Evolutionary conservation across 2,888 invertebrate genomes (phyloP), one percentile per base, ranked within the genome.

Genomic region (Corbicula japonica): DNA sequence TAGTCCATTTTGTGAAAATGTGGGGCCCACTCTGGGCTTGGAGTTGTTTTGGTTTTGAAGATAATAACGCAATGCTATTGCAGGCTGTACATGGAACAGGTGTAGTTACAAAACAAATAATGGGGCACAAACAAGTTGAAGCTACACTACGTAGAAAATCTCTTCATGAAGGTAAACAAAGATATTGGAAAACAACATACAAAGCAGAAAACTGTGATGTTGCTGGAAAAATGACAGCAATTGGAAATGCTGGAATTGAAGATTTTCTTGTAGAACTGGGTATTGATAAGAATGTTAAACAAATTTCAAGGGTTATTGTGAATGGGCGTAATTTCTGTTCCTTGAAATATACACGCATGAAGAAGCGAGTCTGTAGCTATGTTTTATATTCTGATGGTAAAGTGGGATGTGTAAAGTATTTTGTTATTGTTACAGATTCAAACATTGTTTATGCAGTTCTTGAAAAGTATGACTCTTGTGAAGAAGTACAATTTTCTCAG

Each of bases 51-150:
- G 28, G 56, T 2, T 77, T 77, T 68, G 72, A 72, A 52, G 66
- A 72, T 44, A 12, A 44, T 21, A 72, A 77, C 34, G 52, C 71
- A 30, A 41, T 32, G 38, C 41, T 77, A 15, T 28, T 72, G n/a
- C 56, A 65, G 41, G n/a, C 66, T 30, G 77, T 77, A 12, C 71
- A 80, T 76, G 76, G 80, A 66, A 76, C 80, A 23, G 75, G 79
- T 72, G 34, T 73, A 28, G 73, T 56, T 41, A 65, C 60, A 0
- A 66, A 74, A 56, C 68, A 75, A 61, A 60, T 75, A 48, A 74
- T 74, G 74, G 32, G 54, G 66, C 48, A 44, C 23, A 60, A 75
- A 75, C 66, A 75, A 58, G 54, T 75, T 34, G 34, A 76, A n/a
- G 69, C 74, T 60, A 61, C 74, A 41, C 46, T 72, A 3, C 68